Conservation (phyloP, 2,888 invertebrate species). For the Eupelmus urozonus region DNA sequence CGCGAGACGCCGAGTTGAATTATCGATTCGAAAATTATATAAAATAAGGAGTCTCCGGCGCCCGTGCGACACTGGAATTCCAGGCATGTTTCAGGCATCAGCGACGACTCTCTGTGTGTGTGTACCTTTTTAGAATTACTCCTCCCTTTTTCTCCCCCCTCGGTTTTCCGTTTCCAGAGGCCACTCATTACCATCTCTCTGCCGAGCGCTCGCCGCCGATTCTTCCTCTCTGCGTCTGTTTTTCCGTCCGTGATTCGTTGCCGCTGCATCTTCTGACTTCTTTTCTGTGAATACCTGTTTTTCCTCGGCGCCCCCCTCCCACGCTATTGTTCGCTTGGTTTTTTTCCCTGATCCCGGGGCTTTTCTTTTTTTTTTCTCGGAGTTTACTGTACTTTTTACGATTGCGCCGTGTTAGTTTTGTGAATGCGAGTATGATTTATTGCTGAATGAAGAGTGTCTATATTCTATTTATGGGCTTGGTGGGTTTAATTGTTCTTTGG, state of each 20-base stretch:
- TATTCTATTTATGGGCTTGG: not conserved
- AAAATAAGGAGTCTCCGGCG: not conserved
- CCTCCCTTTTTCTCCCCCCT: conserved; percentile 3
- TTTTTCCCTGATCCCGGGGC: conserved; percentile 7
- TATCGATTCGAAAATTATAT: conserved; percentile 30
- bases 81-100: conserved; percentile 35
- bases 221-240: not conserved
- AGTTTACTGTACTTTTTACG: conserved; percentile 13
- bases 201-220: too few species aligned
- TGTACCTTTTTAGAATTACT: conserved; percentile 17
- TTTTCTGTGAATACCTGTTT: conserved; percentile 21
- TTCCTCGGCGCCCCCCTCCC: not conserved
- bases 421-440: not conserved
- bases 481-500: not conserved
- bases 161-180: too few species aligned
- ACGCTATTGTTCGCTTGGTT: not conserved
- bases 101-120: too few species aligned
- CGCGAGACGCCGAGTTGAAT: too few species aligned
- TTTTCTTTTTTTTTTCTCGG: not conserved
- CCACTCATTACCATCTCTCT: not conserved
- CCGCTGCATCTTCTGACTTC: not conserved
- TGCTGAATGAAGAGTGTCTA: not conserved
- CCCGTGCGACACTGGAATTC: conserved; percentile 23
- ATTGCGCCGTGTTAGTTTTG: not conserved
- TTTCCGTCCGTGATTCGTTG: not conserved